A percentile compares a stretch with the other conserved stretches of the same genome.
These are phyloP conservation scores for Cenopis cana DNA, from an alignment of 2,888 invertebrate genomes.

Conservation along the genomic window DNA sequence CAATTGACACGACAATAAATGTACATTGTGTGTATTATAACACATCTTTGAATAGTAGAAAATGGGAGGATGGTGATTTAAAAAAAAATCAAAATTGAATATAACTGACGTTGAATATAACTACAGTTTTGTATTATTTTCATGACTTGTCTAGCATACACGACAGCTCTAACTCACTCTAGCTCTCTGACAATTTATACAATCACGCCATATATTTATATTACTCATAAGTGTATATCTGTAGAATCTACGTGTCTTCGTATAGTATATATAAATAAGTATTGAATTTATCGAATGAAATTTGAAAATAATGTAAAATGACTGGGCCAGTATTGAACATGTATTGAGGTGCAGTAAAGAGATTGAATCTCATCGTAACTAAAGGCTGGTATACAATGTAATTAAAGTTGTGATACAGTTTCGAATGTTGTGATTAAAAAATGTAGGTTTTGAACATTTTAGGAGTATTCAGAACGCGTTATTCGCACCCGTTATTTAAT, in stretches of 20 bases:
- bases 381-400: slow-evolving; percentile 38
- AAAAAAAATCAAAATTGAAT: not conserved
- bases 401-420: slow-evolving; percentile 39
- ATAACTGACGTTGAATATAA: too few relatives aligned
- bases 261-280: slow-evolving; percentile 36
- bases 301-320: slow-evolving; percentile 32
- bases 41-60: not conserved
- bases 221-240: slow-evolving; percentile 26
- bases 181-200: slow-evolving; percentile 28
- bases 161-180: not conserved
- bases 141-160: slow-evolving; percentile 13
- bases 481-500: slow-evolving; percentile 35
- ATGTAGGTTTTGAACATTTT: slow-evolving; percentile 41
- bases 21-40: not conserved
- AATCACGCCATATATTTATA: slow-evolving; percentile 40
- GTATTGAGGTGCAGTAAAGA: slow-evolving; percentile 33
- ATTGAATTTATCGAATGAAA: slow-evolving; percentile 41
- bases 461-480: slow-evolving; percentile 39
- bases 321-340: slow-evolving; percentile 41
- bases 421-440: slow-evolving; percentile 41
- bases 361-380: slow-evolving; percentile 40
- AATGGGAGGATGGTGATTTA: not conserved
- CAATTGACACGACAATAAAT: not conserved
- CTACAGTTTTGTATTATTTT: too few relatives aligned
- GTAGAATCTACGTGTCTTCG: slow-evolving; percentile 31